Evolutionary conservation across 2,888 invertebrate species (phyloP).

Genomic region (Trissolcus brochymenae): DNA sequence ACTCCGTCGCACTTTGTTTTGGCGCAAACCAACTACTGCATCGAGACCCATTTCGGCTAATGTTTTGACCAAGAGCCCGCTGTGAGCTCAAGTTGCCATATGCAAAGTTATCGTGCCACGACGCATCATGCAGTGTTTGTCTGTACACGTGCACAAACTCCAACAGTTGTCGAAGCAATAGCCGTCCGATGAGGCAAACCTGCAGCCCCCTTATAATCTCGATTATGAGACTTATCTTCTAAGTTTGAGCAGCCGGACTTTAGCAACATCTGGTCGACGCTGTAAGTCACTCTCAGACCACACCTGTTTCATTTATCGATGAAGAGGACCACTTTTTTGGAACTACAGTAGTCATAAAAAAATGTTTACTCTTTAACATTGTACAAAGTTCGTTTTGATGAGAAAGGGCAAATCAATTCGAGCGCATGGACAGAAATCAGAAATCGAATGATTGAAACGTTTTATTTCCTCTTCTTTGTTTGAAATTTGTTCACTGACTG

Average conservation of each 20-base stretch:
- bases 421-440: too few relatives aligned
- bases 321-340: not conserved
- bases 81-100: not conserved
- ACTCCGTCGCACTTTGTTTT: slow-evolving; percentile 26
- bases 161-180: not conserved
- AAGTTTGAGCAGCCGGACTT: not conserved
- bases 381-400: too few relatives aligned
- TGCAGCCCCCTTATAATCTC: not conserved
- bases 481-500: too few relatives aligned
- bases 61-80: not conserved
- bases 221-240: not conserved
- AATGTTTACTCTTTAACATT: too few relatives aligned
- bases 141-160: slow-evolving; percentile 14
- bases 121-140: slow-evolving; percentile 18
- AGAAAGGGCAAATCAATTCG: too few relatives aligned
- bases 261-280: not conserved
- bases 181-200: not conserved
- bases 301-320: not conserved
- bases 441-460: too few relatives aligned
- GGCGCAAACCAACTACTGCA: slow-evolving; percentile 21
- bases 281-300: not conserved
- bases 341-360: not conserved
- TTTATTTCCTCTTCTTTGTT: too few relatives aligned
- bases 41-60: slow-evolving; percentile 4
- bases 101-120: not conserved